A percentile compares a stretch with the other conserved stretches of the same genome.
Evolutionary conservation across 1,140 invertebrate species (phyloP).

Genomic region (Bombus terrestris): DNA sequence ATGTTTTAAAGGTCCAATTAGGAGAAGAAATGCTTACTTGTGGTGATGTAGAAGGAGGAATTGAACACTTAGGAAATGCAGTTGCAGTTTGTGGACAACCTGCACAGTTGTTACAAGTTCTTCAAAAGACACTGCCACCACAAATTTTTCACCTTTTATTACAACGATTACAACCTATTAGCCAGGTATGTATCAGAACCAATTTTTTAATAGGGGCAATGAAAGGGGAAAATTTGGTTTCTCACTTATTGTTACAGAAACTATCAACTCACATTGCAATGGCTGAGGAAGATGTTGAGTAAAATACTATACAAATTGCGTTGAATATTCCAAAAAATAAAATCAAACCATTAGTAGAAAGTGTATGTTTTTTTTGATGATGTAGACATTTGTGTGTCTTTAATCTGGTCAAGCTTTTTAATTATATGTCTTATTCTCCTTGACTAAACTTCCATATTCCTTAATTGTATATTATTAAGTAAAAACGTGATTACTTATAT

Average conservation of each 20-base stretch:
- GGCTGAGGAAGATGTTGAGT: slow-evolving; percentile 81
- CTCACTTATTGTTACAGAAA: slow-evolving; percentile 74
- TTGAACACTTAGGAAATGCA: slow-evolving; percentile 97
- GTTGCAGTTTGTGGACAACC: slow-evolving; percentile 98
- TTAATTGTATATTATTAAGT: slow-evolving; percentile 27
- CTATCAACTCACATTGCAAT: slow-evolving; percentile 72
- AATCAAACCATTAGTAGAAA: slow-evolving; percentile 64
- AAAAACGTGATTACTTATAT: slow-evolving; percentile 32
- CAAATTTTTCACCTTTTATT: slow-evolving; percentile 94
- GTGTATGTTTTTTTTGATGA: slow-evolving; percentile 58
- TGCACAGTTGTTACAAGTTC: slow-evolving; percentile 93
- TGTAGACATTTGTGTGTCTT: slow-evolving; percentile 49
- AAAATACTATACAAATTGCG: slow-evolving; percentile 65
- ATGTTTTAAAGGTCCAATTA: slow-evolving; percentile 87
- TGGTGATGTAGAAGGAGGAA: slow-evolving; percentile 94
- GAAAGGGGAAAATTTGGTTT: slow-evolving; percentile 12
- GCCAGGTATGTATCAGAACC: slow-evolving; percentile 80
- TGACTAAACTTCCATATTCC: slow-evolving; percentile 54
- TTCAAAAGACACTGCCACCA: slow-evolving; percentile 97
- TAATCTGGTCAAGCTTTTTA: slow-evolving; percentile 31
- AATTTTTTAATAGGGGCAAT: not conserved
- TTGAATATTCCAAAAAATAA: slow-evolving; percentile 71
- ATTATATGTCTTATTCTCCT: slow-evolving; percentile 33
- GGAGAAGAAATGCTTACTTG: slow-evolving; percentile 94
- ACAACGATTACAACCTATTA: slow-evolving; percentile 89